Base-by-base conservation (phyloP, 2,888 invertebrate species). In the Ormyrus thymus region DNA sequence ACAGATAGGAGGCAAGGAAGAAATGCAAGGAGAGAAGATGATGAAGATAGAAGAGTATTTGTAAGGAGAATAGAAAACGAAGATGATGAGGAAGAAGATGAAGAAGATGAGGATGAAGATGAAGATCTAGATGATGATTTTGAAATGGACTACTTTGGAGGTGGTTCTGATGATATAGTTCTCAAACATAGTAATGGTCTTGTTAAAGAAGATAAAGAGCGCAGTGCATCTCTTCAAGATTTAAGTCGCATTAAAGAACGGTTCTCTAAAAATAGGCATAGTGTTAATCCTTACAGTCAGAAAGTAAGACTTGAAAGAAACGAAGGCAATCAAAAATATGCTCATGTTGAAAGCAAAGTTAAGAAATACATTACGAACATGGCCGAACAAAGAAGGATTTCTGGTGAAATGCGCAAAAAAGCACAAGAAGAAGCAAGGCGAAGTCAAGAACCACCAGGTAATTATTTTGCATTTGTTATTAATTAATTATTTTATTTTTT, bases 141-240 rank as follows among this genome's bases (percentile, higher is more conserved):
- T 43, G 85, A 86, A n/a, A 77, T 71, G 3, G 85, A 86, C n/a
- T 83, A 77, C 43, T 86, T 82, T 59, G 87, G 88, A 58, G 86
- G 88, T 82, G 86, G 86, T 1, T 87, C 86, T 0, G 87, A 87
- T 81, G 87, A 89, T 69, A 83, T 84, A 81, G 15, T 85, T 29
- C 75, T 84, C 75, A 72, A 85, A 72, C 73, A 82, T 45, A 79
- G 81, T 59, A 81, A 80, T 66, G 78, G 81, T 8, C 61, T 84
- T 6, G 81, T 51, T 13, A 76, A 64, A 53, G 51, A n/a, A 9
- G 50, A 66, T 29, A 87, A 86, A 81, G 85, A 87, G 77, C 86
- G 87, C 15, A 89, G 89, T 80, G 81, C 85, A 59, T 90, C 89
- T 46, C 82, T 89, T n/a, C 88, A 89, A 82, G 89, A 90, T 80